Evolutionary conservation across 2,797 vertebrate species (phyloP), one percentile per base, ranked within the genome.

Genomic region (Xenopus petersii): DNA sequence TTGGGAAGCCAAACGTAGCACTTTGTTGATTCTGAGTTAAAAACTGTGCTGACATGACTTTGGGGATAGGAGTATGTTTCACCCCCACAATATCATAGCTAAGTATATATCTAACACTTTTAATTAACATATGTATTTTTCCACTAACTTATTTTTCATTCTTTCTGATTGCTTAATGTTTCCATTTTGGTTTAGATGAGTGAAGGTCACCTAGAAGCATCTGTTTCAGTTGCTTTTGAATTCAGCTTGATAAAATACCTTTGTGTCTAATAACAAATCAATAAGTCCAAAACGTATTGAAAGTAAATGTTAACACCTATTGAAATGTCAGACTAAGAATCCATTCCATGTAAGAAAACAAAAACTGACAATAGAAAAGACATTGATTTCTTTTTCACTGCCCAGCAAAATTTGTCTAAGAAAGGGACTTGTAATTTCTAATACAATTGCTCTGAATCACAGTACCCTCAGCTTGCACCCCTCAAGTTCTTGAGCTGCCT

Each of bases 391-490:
- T 36, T 6, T 21, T 47, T 7, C 16, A 64, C 62, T 47, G 62
- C 36, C 62, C 46, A 46, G 30, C 62, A 64, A 13, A 56, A 46
- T 46, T 46, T 64, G 62, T 64, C 62, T 36, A 64, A 64, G 62
- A 64, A 64, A 64, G 62, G 62, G 46, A 11, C 36, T 46, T 47
- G 62, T 33, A 47, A 64, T 64, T 64, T 46, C 26, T 46, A 46
- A 47, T 64, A 47, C 62, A 64, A 64, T 64, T 64, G 62, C 62
- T 64, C 62, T n/a, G 62, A 64, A 64, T 64, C 62, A 47, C 62
- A 64, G 30, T 64, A 36, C 62, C 62, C 16, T 64, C 33, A 7
- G 15, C 33, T 64, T 17, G n/a, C 36, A 47, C 12, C 62, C 26
- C 62, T 13, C 15, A 17, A 17, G 33, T 46, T 15, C 62, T n/a